These are phyloP conservation scores for Sinotaia quadrata DNA, from an alignment of 2,888 invertebrate species.

Conservation along the genomic window DNA sequence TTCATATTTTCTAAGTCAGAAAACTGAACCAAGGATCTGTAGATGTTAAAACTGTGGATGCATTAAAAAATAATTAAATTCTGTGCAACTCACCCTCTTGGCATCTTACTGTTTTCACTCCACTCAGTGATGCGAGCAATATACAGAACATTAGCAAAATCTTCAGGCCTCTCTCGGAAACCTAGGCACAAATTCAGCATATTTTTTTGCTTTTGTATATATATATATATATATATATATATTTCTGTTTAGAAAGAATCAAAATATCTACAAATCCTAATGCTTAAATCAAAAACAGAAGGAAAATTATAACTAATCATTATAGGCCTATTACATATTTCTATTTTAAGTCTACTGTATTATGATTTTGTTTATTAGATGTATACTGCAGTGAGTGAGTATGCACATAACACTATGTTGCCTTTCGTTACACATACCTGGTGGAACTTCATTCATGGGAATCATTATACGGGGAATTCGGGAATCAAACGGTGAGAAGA, in stretches of 20 bases:
- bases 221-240: neutral
- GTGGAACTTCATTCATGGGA: slow-evolving; percentile 77
- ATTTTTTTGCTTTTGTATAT: too few relatives aligned
- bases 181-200: too few relatives aligned
- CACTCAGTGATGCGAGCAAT: slow-evolving; percentile 82
- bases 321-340: too few relatives aligned
- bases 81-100: slow-evolving; percentile 65
- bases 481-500: slow-evolving; percentile 85
- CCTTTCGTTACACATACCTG: slow-evolving; percentile 61
- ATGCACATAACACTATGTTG: too few relatives aligned
- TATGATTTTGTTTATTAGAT: too few relatives aligned
- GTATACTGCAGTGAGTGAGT: too few relatives aligned
- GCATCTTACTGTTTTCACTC: slow-evolving; percentile 78
- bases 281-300: neutral
- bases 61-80: neutral
- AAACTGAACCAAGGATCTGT: neutral
- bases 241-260: too few relatives aligned
- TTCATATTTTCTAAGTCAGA: neutral
- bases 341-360: too few relatives aligned
- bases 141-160: slow-evolving; percentile 77
- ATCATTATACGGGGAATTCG: slow-evolving; percentile 85
- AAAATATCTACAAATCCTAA: neutral
- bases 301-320: too few relatives aligned
- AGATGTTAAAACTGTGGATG: neutral
- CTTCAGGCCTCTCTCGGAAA: slow-evolving; percentile 75